phyloP scores from a whole-genome alignment of 2,113 vertebrate species.

The Carettochelys insculpta region DNA sequence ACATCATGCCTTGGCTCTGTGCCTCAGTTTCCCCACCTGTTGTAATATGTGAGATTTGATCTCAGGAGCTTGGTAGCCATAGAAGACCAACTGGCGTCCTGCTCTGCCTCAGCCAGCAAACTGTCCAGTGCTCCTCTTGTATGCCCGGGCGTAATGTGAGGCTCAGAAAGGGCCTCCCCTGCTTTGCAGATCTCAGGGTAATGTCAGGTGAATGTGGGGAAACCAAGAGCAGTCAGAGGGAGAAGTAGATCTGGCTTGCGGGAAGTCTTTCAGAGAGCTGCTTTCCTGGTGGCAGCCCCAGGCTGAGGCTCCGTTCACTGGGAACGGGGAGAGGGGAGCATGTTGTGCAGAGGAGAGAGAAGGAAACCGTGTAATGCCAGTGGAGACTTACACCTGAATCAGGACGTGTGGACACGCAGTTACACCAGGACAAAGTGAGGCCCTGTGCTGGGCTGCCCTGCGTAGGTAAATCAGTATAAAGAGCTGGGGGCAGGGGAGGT shows the following conservation, averaged over 20 bases:
- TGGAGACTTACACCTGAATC: background rate
- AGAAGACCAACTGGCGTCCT: background rate
- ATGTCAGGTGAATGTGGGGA: background rate
- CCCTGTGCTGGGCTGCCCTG: no score
- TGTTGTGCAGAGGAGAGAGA: background rate
- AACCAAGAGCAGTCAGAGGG: background rate
- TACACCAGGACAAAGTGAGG: no score
- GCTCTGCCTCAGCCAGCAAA: background rate
- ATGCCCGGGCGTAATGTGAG: background rate
- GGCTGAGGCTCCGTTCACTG: background rate
- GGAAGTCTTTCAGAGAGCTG: background rate
- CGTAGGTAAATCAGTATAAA: background rate
- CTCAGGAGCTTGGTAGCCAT: background rate
- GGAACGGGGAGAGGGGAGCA: no score
- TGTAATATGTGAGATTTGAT: background rate
- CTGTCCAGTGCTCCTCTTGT: background rate
- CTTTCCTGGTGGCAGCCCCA: background rate
- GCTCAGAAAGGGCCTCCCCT: background rate
- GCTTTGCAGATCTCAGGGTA: background rate
- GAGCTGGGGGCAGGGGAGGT: no score
- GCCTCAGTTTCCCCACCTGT: background rate
- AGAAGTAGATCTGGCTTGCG: background rate
- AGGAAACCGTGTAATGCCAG: background rate
- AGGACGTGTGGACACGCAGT: background rate
- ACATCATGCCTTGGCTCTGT: fast-evolving